These are phyloP conservation scores for Chymomyza costata DNA, from an alignment of 1,140 invertebrate species.

Conservation along the genomic window DNA sequence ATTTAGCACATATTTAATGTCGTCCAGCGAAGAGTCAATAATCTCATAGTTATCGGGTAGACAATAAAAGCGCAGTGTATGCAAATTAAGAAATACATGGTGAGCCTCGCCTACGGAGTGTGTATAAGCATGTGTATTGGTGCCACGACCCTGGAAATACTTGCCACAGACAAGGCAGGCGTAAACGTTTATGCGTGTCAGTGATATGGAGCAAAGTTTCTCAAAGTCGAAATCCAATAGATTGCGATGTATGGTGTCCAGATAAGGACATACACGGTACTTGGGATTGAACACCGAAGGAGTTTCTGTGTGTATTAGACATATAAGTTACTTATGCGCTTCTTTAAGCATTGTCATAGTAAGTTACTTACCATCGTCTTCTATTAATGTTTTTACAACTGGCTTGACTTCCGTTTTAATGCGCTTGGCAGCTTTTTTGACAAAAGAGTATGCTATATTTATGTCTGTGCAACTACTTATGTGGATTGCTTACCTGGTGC, in stretches of 20 bases:
- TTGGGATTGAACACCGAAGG: conserved; percentile 74
- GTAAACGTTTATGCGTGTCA: conserved; percentile 99
- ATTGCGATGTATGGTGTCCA: conserved; percentile 97
- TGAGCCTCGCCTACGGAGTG: conserved; percentile 98
- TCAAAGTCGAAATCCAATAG: conserved; percentile 99
- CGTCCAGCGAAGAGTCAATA: conserved; percentile 98
- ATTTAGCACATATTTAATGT: conserved; percentile 99
- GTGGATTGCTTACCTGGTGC: no score
- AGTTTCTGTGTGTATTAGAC: conserved; percentile 36
- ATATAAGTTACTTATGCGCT: neutral
- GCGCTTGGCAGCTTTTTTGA: conserved; percentile 36
- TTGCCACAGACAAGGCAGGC: conserved; percentile 99
- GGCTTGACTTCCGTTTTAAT: conserved; percentile 41
- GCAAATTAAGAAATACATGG: conserved; percentile 98
- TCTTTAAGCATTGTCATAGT: no score
- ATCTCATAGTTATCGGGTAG: conserved; percentile 99
- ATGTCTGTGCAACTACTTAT: no score
- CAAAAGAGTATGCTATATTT: no score
- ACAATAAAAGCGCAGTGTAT: conserved; percentile 99
- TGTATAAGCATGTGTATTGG: conserved; percentile 98
- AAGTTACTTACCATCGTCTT: conserved; percentile 51
- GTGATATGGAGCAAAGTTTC: conserved; percentile 97
- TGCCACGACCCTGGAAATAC: conserved; percentile 99
- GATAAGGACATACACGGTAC: conserved; percentile 86
- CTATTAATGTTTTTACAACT: conserved; percentile 23